phyloP scores from a whole-genome alignment of 2,888 invertebrate genomes.

The Acrobasis consociella region DNA sequence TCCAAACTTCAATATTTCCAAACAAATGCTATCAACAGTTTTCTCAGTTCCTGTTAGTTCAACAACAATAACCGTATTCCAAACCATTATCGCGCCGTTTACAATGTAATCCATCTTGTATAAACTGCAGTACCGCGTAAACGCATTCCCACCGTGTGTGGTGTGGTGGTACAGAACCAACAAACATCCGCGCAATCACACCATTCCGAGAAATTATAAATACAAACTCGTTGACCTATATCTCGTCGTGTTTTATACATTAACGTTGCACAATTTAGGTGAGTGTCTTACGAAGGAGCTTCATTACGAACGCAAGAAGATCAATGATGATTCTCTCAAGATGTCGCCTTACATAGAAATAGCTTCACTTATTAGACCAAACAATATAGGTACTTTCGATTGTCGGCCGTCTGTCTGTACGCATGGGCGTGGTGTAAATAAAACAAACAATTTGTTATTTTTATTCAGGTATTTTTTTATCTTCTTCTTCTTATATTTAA shows the following conservation, averaged over 20 bases:
- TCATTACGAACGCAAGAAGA: conserved; percentile 45
- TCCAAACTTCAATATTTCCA: conserved; percentile 15
- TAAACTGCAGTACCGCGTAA: conserved; percentile 51
- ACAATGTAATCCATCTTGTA: conserved; percentile 59
- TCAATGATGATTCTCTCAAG: conserved; percentile 19
- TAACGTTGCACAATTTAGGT: conserved; percentile 70
- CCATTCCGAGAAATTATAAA: conserved; percentile 73
- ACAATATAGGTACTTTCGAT: no score
- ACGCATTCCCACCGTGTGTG: conserved; percentile 46
- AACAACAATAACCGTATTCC: conserved; percentile 41
- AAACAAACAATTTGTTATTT: no score
- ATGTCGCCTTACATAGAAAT: no score
- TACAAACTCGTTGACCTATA: conserved; percentile 68
- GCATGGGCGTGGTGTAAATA: no score
- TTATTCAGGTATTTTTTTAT: no score
- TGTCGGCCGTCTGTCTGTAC: no score
- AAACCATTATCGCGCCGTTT: conserved; percentile 42
- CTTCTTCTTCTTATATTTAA: no score
- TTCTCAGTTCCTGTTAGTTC: conserved; percentile 15
- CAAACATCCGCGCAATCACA: conserved; percentile 72
- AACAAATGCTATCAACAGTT: conserved; percentile 27
- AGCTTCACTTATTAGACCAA: no score
- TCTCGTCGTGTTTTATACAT: conserved; percentile 64
- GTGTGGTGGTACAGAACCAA: conserved; percentile 49
- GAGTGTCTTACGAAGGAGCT: conserved; percentile 32